These are phyloP conservation scores for Felis chaus DNA, from an alignment of 2,113 vertebrate genomes.

Conservation along the genomic window DNA sequence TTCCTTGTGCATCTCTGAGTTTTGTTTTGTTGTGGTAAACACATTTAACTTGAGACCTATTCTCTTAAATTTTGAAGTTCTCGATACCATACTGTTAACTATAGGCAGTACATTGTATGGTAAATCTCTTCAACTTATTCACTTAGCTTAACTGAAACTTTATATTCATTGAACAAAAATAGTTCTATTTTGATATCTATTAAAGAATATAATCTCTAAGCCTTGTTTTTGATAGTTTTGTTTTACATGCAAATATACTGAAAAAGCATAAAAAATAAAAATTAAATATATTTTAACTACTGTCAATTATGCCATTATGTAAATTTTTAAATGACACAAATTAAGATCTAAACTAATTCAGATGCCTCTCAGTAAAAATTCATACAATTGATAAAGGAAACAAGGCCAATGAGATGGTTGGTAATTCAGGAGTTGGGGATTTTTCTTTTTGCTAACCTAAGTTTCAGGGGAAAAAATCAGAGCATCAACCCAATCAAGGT, in stretches of 20 bases:
- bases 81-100: background rate
- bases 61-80: background rate
- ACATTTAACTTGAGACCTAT: background rate
- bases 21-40: background rate
- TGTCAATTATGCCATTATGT: background rate
- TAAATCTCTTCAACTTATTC: background rate
- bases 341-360: background rate
- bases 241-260: background rate
- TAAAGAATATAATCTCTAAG: background rate
- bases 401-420: background rate
- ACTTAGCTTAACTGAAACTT: background rate
- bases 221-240: background rate
- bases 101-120: background rate
- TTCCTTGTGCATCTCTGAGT: background rate
- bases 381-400: background rate
- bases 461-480: background rate
- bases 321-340: background rate
- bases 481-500: conserved; percentile 1
- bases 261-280: background rate
- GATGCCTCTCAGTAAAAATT: background rate
- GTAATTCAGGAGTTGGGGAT: background rate
- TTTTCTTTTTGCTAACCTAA: conserved; percentile 44
- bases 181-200: background rate
- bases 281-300: background rate
- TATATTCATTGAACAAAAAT: background rate